Base-by-base conservation (phyloP, 1,140 invertebrate genomes). In the Oryctes rhinoceros region DNA sequence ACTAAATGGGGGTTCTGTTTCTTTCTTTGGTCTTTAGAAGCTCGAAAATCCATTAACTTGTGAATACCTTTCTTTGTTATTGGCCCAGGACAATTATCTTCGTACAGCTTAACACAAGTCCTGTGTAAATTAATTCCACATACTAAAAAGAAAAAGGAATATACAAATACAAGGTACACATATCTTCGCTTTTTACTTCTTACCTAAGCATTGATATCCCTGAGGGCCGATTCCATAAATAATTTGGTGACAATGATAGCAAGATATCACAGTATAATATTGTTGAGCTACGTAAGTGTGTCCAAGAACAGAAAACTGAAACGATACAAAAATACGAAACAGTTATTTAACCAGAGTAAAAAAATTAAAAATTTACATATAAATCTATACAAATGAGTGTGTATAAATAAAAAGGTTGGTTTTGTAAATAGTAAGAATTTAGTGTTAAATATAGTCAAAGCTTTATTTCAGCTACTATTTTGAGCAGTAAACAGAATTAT, bases 221-320 rank as follows among this genome's bases (percentile, higher is more conserved):
- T 98, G 97, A 80, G 96, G 95, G 83, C 96, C 96, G 79, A 99
- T 94, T 75, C 98, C 98, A 91, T 96, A 97, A 82, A 99, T 94
- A 82, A 97, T 94, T 83, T 93, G 91, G 85, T 96, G 94, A 89
- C 98, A 99, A 89, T 96, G 94, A 90, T 97, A 96, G 87, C 98
- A 99, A 87, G 94, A 93, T 78, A 94, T 96, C 81, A 97, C 94
- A 82, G 93, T 94, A 86, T 93, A 95, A 89, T 98, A 96, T 88
- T 97, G 95, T 86, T 96, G 93, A 81, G 94, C 92, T 82, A 93
- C 92, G 87, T 98, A 96, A 88, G 96, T 94, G 91, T 99, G 98
- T 39, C 97, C 97, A 85, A 94, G 92, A 39, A 94, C 91, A 80
- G 92, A 92, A 87, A 94, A 92, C 92, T 96, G 82, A 86, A 86